A percentile compares a stretch with the other conserved stretches of the same genome.
These are phyloP conservation scores for Perizoma flavofasciatum DNA, from an alignment of 2,888 invertebrate species.

Conservation along the genomic window DNA sequence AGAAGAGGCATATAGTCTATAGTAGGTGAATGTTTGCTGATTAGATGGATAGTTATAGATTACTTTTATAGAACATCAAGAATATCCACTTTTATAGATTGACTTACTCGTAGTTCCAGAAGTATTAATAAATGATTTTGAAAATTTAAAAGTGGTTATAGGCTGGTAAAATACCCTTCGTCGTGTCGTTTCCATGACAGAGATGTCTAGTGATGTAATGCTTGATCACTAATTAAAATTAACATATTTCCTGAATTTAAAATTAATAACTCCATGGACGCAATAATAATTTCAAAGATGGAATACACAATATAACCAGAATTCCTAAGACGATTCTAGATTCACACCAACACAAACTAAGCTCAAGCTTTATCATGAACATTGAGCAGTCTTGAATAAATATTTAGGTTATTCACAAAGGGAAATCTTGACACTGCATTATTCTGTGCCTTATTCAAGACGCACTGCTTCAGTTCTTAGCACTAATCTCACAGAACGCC, in stretches of 20 bases:
- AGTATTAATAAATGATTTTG: too few species aligned
- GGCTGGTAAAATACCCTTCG: too few species aligned
- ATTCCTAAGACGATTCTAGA: conserved; percentile 38
- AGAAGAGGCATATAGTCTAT: too few species aligned
- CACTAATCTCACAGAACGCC: conserved; percentile 73
- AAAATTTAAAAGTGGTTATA: too few species aligned
- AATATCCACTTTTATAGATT: too few species aligned
- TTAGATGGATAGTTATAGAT: too few species aligned
- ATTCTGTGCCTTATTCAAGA: conserved; percentile 53
- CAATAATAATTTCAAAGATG: not conserved
- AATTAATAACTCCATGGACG: not conserved
- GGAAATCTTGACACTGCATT: conserved; percentile 52
- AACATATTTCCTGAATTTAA: not conserved
- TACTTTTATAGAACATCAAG: too few species aligned
- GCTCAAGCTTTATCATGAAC: conserved; percentile 26
- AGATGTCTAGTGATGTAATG: too few species aligned
- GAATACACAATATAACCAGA: conserved; percentile 5
- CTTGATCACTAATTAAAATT: too few species aligned
- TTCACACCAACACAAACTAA: conserved; percentile 15
- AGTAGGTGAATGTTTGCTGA: too few species aligned
- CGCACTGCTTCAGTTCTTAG: conserved; percentile 59
- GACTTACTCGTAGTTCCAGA: too few species aligned
- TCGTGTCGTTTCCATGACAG: too few species aligned
- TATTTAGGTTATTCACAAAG: conserved; percentile 63
- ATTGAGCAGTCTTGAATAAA: conserved; percentile 44